Evolutionary conservation across 53 echinoderm and acorn worm genomes (phyloP), one percentile per base, ranked within the genome.

Genomic region (Holothuria leucospilota): DNA sequence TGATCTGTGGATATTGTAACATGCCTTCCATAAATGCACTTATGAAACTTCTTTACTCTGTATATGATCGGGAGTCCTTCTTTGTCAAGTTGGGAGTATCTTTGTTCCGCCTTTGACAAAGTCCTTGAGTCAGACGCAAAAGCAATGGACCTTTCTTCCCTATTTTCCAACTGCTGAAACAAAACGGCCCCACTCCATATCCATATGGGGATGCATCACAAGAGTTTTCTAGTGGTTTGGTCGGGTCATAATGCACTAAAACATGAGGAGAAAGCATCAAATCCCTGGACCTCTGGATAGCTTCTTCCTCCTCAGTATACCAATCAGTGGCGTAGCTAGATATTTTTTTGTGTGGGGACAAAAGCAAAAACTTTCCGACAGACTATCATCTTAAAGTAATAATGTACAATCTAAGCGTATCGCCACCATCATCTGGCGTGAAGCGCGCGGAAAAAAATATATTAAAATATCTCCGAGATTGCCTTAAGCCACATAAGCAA

Each of bases 131-230:
- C n/a, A n/a, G n/a, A n/a, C n/a, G n/a, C n/a, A n/a, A n/a, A n/a
- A n/a, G n/a, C n/a, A n/a, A n/a, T n/a, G n/a, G n/a, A n/a, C n/a
- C n/a, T n/a, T n/a, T n/a, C n/a, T n/a, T n/a, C n/a, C n/a, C n/a
- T n/a, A n/a, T n/a, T n/a, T n/a, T n/a, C 23, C 71, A 88, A 69
- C 14, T 71, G 63, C 29, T 90, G 90, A 39, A 86, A 82, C 27
- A 93, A 29, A n/a, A 92, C 85, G 3, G 86, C 91, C 15, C 93
- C 20, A 88, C 88, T n/a, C n/a, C n/a, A n/a, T n/a, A n/a, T 18
- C 89, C 91, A 67, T 94, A 91, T 6, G 89, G 84, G 21, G 41
- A 82, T 24, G 87, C 87, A 83, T 91, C 91, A 63, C 87, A 87
- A 30, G 85, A 70, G 13, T 81, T 12, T 25, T 81, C 15, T 5